These are phyloP conservation scores for human (Homo sapiens) DNA, from an alignment of 2,113 vertebrate species.

Conservation along the genomic window DNA sequence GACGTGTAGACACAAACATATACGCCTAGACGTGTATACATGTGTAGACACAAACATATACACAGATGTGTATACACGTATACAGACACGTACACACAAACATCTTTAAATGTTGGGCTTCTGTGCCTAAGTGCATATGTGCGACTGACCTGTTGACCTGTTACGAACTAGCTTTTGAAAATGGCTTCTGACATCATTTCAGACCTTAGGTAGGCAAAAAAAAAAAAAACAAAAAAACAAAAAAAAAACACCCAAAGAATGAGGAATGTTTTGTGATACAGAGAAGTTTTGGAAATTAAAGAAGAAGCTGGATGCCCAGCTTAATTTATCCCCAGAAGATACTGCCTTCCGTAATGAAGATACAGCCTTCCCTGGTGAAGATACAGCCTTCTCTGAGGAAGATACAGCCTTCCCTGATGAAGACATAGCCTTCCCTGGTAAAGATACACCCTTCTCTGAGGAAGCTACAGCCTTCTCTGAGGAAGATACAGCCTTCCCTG, in stretches of 20 bases:
- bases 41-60: neutral
- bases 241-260: neutral
- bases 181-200: neutral
- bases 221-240: neutral
- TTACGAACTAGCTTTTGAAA: neutral
- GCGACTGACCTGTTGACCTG: neutral
- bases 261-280: neutral
- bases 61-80: no score
- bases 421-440: neutral
- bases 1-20: no score
- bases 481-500: no score
- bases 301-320: neutral
- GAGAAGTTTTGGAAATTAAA: neutral
- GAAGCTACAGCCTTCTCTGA: no score
- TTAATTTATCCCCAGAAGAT: conserved; percentile 55
- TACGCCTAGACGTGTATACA: no score
- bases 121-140: neutral
- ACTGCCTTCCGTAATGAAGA: no score
- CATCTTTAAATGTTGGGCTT: neutral
- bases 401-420: neutral
- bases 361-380: no score
- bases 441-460: no score
- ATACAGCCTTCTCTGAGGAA: no score
- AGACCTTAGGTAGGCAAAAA: neutral
- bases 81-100: no score